Evolutionary conservation across 2,888 invertebrate species (phyloP), one percentile per base, ranked within the genome.

Genomic region (Xylota sylvarum): DNA sequence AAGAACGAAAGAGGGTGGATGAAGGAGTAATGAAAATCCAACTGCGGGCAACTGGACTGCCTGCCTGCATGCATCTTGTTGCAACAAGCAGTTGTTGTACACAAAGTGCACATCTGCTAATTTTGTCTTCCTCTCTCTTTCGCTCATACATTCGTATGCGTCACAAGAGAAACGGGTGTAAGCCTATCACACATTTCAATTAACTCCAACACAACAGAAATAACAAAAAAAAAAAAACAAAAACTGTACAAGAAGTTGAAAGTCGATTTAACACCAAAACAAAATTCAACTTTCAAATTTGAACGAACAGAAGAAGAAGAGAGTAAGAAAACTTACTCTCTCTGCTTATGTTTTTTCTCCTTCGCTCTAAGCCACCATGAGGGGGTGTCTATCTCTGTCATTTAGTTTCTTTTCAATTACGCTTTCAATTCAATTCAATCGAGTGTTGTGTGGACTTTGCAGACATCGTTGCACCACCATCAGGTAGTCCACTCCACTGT

Each of bases 161-260:
- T 27, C 27, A 46, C 27, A 46, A 60, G 37, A 43, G 17, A 19
- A 50, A 65, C 27, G 52, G 46, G 70, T 64, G 60, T 27, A 65
- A 70, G 17, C 58, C 67, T 40, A 80, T 78, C 48, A 86, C 86
- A 77, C 73, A 73, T 73, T 86, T 86, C 77, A 86, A 86, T 86
- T 86, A 86, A 73, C 56, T 70, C 76, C 65, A 69, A 62, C 32
- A n/a, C 19, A 72, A 2, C 35, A 55, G 37, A 37, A 60, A 10
- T 2, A 43, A 30, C 50, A 37, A 58, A 58, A 56, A 69, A 52
- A 7, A 58, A 32, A 62, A 19, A 7, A 58, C 23, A 62, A 19
- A 27, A 40, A 4, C 17, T 10, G 52, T 19, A 50, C 73, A 82
- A 86, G 76, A 82, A 86, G 82, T 82, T 82, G 77, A 82, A 77